A percentile compares a stretch with the other conserved stretches of the same genome.
Evolutionary conservation across 2,888 invertebrate species (phyloP).

Genomic region (Heliconius erato): DNA sequence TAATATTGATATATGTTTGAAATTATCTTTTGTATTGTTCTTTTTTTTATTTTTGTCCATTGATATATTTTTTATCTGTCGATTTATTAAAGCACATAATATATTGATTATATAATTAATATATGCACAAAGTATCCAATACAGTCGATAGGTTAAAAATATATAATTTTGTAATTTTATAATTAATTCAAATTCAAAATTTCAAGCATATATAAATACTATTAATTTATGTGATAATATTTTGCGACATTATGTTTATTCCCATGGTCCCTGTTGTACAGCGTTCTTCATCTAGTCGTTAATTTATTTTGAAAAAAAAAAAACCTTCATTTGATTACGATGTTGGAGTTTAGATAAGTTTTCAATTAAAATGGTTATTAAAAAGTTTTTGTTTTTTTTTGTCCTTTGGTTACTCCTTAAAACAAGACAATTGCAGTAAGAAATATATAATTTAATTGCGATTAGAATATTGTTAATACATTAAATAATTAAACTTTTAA

Average conservation of each 20-base stretch:
- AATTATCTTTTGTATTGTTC: conserved; percentile 25
- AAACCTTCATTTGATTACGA: conserved; percentile 67
- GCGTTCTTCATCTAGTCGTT: conserved; percentile 80
- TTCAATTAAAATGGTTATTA: conserved; percentile 80
- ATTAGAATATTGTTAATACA: background rate
- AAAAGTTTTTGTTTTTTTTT: conserved; percentile 55
- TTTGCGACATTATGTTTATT: conserved; percentile 54
- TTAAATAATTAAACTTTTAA: background rate
- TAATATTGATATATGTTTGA: conserved; percentile 53
- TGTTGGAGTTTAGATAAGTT: conserved; percentile 80
- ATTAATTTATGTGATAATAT: conserved; percentile 42
- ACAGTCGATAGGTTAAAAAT: background rate
- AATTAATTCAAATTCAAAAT: background rate
- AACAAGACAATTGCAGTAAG: background rate
- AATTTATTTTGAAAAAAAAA: conserved; percentile 72
- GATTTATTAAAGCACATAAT: background rate
- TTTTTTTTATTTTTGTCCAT: background rate
- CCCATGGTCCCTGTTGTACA: conserved; percentile 62
- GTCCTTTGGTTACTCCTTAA: conserved; percentile 15
- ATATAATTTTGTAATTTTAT: conserved; percentile 18
- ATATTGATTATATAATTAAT: background rate
- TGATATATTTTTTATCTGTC: conserved; percentile 9
- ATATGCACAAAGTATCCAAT: conserved; percentile 6
- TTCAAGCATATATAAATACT: conserved; percentile 19
- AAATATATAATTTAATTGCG: background rate